Evolutionary conservation across 1,140 invertebrate species (phyloP), one percentile per base, ranked within the genome.

Genomic region (Druon quercuslanigerum): DNA sequence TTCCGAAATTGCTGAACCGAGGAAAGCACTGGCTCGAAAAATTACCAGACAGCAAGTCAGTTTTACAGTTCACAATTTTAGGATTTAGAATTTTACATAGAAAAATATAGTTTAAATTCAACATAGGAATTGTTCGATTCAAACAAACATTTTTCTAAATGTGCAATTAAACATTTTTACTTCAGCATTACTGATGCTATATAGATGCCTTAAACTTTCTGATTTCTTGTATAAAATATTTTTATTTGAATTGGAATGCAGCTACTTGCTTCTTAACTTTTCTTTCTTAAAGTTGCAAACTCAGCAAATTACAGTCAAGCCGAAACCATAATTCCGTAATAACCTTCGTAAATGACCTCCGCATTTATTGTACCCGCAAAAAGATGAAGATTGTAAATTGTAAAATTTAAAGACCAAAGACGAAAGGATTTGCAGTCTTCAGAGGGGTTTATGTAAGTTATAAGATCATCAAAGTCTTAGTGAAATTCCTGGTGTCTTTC

Each of bases 1-100:
- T 84, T 82, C 79, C 82, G 77, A 84, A 80, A 80, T 74, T 78
- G 82, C 82, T 80, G 78, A 83, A 79, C 78, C 78, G 78, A 80
- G 71, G 74, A 73, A 77, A 84, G 72, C 76, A 82, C 79, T 72
- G 75, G 75, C 75, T 72, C 60, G 76, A 81, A 81, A 74, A 79
- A 78, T 46, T 25, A 51, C 20, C 71, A 25, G 16, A 12, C 51
- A 50, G 50, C n/a, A 33, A 66, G 60, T 25, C 40, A 66, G 71
- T 52, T 50, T 79, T 72, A 73, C 14, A 51, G 51, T 60, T 40
- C 71, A 56, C 70, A 16, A 16, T 50, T 17, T n/a, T 72, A 66
- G 57, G 33, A 75, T 79, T 75, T 77, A 46, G 40, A 46, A 46
- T 46, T 11, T 11, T 46, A 46, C 40, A 9, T 7, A 9, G 40